A percentile compares a stretch with the other conserved stretches of the same genome.
phyloP scores from a whole-genome alignment of 2,113 vertebrate species.

The Chloropsis hardwickii region DNA sequence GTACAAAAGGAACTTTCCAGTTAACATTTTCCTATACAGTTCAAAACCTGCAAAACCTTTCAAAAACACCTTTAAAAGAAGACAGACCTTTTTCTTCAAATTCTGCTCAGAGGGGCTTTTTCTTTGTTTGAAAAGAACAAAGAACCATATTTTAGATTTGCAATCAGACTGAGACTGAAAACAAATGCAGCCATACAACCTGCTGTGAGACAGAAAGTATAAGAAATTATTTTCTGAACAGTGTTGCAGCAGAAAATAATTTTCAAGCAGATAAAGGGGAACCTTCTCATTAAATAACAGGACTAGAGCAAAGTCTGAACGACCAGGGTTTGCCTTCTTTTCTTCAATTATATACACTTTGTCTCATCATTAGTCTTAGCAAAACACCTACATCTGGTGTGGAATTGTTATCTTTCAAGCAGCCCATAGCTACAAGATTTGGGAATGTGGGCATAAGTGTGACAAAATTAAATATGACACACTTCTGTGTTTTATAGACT shows the following conservation, averaged over 20 bases:
- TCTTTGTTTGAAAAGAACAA: conserved; percentile 14
- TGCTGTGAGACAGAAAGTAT: not conserved
- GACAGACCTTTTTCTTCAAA: not conserved
- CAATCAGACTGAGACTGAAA: not conserved
- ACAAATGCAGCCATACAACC: not conserved
- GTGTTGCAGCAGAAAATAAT: not conserved
- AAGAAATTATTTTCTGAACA: not conserved
- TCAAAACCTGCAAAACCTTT: not conserved
- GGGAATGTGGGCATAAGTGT: not conserved
- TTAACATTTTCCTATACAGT: not conserved
- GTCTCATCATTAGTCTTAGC: not conserved
- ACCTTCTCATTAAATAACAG: not conserved
- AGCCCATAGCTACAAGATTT: not conserved
- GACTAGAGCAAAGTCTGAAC: not conserved
- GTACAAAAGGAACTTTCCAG: not conserved
- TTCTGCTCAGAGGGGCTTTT: not conserved
- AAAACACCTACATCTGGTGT: not conserved
- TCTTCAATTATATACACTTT: not conserved
- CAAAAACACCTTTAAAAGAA: not conserved
- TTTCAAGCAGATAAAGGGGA: not conserved
- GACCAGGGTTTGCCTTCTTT: not conserved
- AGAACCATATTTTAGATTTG: not conserved
- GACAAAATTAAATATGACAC: not conserved
- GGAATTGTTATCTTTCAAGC: not conserved
- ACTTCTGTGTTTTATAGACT: not conserved